phyloP scores from a whole-genome alignment of 1,140 invertebrate genomes.

The Antheraea pernyi region DNA sequence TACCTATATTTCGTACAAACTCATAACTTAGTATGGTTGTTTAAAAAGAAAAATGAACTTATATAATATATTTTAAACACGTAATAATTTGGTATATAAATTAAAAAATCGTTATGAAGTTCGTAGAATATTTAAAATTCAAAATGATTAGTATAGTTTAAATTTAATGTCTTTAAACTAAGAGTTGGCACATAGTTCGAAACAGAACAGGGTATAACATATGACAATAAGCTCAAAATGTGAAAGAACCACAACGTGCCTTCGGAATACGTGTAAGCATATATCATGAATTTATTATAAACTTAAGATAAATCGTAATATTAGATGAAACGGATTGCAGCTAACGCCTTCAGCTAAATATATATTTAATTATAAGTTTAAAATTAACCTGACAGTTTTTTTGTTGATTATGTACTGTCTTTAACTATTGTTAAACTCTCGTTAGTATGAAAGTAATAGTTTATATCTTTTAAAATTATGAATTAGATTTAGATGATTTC shows the following conservation, averaged over 20 bases:
- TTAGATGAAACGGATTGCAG: background rate
- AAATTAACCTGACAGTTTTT: conserved; percentile 38
- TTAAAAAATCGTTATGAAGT: too few relatives aligned
- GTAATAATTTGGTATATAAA: too few relatives aligned
- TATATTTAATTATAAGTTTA: conserved; percentile 23
- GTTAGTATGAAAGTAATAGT: conserved; percentile 11
- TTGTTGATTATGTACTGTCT: conserved; percentile 64
- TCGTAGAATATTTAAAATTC: background rate
- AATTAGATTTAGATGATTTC: conserved; percentile 39
- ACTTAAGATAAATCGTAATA: conserved; percentile 7
- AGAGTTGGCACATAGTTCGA: background rate
- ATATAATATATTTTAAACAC: background rate
- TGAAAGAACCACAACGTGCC: conserved; percentile 35
- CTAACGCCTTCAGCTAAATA: background rate
- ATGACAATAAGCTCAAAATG: conserved; percentile 69
- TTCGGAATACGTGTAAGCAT: conserved; percentile 6
- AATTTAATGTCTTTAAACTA: background rate
- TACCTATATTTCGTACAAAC: too few relatives aligned
- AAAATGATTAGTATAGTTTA: background rate
- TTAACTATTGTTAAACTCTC: conserved; percentile 60
- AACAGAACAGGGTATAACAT: conserved; percentile 60
- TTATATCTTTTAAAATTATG: conserved; percentile 33
- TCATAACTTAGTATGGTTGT: background rate
- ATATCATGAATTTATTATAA: conserved; percentile 8
- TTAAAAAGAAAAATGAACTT: background rate